A percentile compares a stretch with the other conserved stretches of the same genome.
These are phyloP conservation scores for Schlechtendalia chinensis DNA, from an alignment of 1,140 invertebrate genomes.

Conservation along the genomic window DNA sequence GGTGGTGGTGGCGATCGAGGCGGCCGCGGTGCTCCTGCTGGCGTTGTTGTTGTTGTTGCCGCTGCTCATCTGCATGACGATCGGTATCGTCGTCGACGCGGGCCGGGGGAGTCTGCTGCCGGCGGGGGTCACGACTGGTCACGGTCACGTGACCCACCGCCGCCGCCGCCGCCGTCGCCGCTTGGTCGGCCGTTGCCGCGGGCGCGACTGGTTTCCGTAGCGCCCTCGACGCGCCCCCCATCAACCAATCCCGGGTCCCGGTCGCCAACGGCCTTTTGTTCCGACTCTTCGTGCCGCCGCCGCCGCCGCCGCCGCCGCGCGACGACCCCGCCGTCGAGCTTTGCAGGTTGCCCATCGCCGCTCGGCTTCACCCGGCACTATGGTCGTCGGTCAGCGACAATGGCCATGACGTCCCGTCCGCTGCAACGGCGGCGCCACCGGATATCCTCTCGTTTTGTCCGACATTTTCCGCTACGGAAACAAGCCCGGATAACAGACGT, in stretches of 20 bases:
- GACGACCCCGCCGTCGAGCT: neutral
- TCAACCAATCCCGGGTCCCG: conserved; percentile 36
- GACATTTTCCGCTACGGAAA: conserved; percentile 10
- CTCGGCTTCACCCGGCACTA: neutral
- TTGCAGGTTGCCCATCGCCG: conserved; percentile 37
- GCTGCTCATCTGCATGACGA: conserved; percentile 45
- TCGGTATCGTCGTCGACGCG: conserved; percentile 15
- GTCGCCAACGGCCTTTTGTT: conserved; percentile 31
- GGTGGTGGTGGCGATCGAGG: neutral
- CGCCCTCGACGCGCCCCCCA: conserved; percentile 33
- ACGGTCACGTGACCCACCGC: conserved; percentile 42
- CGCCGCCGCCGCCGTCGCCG: conserved; percentile 5
- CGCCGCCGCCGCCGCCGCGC: neutral
- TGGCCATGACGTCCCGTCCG: neutral
- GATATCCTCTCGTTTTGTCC: conserved; percentile 20
- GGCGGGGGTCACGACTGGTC: conserved; percentile 42
- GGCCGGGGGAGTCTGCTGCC: conserved; percentile 31
- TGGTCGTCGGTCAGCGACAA: neutral
- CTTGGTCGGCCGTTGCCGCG: neutral
- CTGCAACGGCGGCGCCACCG: neutral
- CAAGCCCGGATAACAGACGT: neutral
- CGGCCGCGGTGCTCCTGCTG: neutral
- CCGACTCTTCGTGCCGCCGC: conserved; percentile 5
- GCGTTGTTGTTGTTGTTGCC: conserved; percentile 6
- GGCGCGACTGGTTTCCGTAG: conserved; percentile 45